Evolutionary conservation across 2,888 invertebrate genomes (phyloP), one percentile per base, ranked within the genome.

Genomic region (Trichopria drosophilae): DNA sequence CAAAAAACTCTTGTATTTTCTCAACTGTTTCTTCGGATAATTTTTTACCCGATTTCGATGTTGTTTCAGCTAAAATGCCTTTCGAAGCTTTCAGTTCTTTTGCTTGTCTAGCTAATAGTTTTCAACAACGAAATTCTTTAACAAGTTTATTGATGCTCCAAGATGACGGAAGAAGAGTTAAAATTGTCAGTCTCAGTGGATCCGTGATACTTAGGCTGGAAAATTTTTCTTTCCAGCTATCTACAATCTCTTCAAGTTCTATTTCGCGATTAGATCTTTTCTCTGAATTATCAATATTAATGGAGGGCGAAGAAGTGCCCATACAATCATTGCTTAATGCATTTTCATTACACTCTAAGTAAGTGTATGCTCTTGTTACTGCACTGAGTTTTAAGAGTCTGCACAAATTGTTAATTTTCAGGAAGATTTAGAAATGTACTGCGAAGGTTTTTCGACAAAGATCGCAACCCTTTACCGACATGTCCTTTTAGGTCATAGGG

Each of bases 371-470:
- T 9, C 18, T 32, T 32, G 9, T 10, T 32, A 16, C 32, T 32
- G n/a, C n/a, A n/a, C n/a, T n/a, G n/a, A n/a, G n/a, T n/a, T n/a
- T n/a, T n/a, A n/a, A n/a, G n/a, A n/a, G n/a, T n/a, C n/a, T n/a
- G n/a, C n/a, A n/a, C n/a, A n/a, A n/a, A n/a, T n/a, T n/a, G n/a
- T n/a, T n/a, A n/a, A n/a, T n/a, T n/a, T n/a, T n/a, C n/a, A n/a
- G n/a, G n/a, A n/a, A n/a, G n/a, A n/a, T n/a, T n/a, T n/a, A n/a
- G n/a, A n/a, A n/a, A n/a, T n/a, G n/a, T n/a, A n/a, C n/a, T n/a
- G n/a, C n/a, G n/a, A n/a, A 31, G n/a, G 16, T n/a, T 31, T 31
- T 31, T 31, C 16, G 31, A 31, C 16, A 31, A 31, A 31, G 16
- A 7, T 10, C 31, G 31, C n/a, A 31, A n/a, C 16, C 31, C 31